These are phyloP conservation scores for Hemithea aestivaria DNA, from an alignment of 2,888 invertebrate species.

Conservation along the genomic window DNA sequence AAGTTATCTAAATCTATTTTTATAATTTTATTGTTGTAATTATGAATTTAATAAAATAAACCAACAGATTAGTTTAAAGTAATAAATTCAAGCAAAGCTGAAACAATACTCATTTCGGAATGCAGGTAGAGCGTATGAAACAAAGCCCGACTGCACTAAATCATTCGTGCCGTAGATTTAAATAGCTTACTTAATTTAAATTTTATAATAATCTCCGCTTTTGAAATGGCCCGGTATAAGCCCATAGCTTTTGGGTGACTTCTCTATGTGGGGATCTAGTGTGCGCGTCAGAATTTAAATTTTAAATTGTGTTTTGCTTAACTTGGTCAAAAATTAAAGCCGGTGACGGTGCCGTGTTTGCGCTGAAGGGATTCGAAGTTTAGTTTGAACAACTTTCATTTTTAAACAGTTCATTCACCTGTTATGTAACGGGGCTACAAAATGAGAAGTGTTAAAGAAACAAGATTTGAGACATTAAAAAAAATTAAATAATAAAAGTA, in stretches of 20 bases:
- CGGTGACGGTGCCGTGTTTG: neutral
- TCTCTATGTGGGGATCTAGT: conserved; percentile 25
- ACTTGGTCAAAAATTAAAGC: conserved; percentile 6
- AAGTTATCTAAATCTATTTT: too few relatives aligned
- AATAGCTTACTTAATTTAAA: conserved; percentile 50
- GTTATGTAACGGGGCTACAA: too few relatives aligned
- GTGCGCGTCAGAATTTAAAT: conserved; percentile 23
- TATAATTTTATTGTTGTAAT: too few relatives aligned
- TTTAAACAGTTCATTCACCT: neutral
- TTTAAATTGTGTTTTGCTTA: conserved; percentile 22
- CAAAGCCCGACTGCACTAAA: conserved; percentile 41
- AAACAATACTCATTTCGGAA: neutral
- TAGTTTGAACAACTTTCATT: neutral
- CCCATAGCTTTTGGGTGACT: conserved; percentile 36
- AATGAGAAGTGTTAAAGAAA: too few relatives aligned
- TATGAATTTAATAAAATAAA: too few relatives aligned
- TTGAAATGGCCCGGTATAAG: conserved; percentile 32
- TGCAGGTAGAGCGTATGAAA: conserved; percentile 14
- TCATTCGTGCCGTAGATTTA: conserved; percentile 36
- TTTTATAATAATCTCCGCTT: conserved; percentile 48
- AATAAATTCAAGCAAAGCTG: neutral
- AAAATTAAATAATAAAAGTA: too few relatives aligned
- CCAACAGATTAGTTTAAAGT: too few relatives aligned
- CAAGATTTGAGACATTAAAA: too few relatives aligned
- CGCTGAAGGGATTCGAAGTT: neutral